Base-by-base conservation (phyloP, 92 coral and sea anemone genomes). In the Parazoanthus atlanticus region DNA sequence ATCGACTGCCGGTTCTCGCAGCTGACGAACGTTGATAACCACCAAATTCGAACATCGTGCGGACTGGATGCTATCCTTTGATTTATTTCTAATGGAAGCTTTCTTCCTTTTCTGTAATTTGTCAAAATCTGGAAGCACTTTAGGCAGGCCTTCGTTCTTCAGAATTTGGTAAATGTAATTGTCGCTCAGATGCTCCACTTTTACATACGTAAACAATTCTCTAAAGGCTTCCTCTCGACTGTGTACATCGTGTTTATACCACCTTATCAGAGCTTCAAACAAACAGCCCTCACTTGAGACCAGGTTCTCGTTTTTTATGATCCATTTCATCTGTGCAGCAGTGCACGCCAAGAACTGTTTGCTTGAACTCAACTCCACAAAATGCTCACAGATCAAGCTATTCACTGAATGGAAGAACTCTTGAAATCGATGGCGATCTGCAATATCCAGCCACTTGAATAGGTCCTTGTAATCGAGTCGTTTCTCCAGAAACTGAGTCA, bases 401-500 rank as follows among this genome's bases (percentile, higher is more conserved):
- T 38, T 76, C 34, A 76, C 80, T 36, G 52, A 36, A 21, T 40
- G 49, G 52, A 34, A 40, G 17, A 76, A 23, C 30, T 41, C 80
- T n/a, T 41, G 30, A 76, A 76, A 76, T 38, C 80, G 80, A 40
- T 34, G 30, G 49, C 49, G 80, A 11, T 76, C 52, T 17, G 80
- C 80, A 76, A 76, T 33, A 34, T 76, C 80, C 49, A 76, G 13
- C 80, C 80, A 76, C 11, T 76, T 34, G 56, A 76, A 76, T 33
- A 76, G 25, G 52, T 76, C 16, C 80, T 76, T 36, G 28, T 6
- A 34, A 23, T 76, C 80, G 15, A 76, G n/a, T 76, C 46, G 80
- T n/a, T 76, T 76, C 80, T 76, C 80, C n/a, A 76, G 30, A 76
- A 76, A 76, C 56, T 21, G 80, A 6, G 80, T 76, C 25, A 25